Evolutionary conservation across 2,797 vertebrate species (phyloP), one percentile per base, ranked within the genome.

Genomic region (Sebastes dallii): DNA sequence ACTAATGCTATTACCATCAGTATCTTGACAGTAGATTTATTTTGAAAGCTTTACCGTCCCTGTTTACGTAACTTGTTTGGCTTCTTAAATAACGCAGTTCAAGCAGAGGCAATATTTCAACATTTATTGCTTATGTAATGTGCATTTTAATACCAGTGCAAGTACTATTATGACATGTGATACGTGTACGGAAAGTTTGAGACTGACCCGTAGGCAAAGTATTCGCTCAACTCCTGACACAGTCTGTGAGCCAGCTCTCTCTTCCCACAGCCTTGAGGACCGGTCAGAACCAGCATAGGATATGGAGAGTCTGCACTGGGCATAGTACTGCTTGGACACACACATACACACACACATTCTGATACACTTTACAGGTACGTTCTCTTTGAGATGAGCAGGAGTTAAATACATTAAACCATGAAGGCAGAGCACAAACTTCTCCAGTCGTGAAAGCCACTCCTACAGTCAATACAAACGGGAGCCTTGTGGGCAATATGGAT

Each of bases 241-340:
- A 99, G 95, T 64, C 93, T 96, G 84, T 98, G 96, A 6, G 95
- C 90, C 10, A 99, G 93, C 73, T 98, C 96, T 62, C 97, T 95
- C 80, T 97, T 99, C 8, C 98, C 97, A 58, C 96, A 97, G 20
- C 95, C 96, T 78, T 96, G 89, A 2, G 98, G 98, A 1, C 99
- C 98, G 0, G 92, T 95, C 34, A 99, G 86, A 10, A 99, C 95
- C 94, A 99, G 78, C 96, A 99, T 96, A 8, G 98, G 97, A 74
- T 99, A 99, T 0, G 97, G 96, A 14, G 95, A 87, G 4, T 97
- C 96, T 5, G 95, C 66, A 66, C 81, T 92, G 1, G 96, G 95
- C 54, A 97, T 86, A 9, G 98, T 99, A 89, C 98, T 99, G 94
- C 96, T 97, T 46, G 55, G 55, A 83, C 2, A 88, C 42, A 84